These are phyloP conservation scores for Coracopsis vasa DNA, from an alignment of 2,113 vertebrate species.

Conservation along the genomic window DNA sequence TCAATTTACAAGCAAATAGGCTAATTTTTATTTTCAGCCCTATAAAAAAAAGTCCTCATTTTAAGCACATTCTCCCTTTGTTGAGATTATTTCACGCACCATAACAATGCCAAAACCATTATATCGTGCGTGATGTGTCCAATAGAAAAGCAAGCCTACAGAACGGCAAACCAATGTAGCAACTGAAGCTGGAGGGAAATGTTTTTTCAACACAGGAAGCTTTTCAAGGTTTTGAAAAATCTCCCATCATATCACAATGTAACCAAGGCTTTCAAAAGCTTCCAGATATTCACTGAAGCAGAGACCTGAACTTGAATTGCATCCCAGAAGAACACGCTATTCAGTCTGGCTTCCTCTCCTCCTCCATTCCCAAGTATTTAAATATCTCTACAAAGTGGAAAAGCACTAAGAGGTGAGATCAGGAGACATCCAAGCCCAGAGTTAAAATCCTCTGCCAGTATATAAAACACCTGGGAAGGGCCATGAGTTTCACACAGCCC, in stretches of 20 bases:
- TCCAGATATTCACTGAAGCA: conserved; percentile 23
- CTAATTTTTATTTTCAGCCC: background rate
- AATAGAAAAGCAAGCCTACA: background rate
- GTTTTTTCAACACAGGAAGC: background rate
- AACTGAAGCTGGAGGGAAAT: conserved; percentile 13
- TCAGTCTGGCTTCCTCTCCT: background rate
- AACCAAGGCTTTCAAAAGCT: conserved; percentile 32
- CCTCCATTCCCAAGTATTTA: background rate
- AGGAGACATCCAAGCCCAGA: background rate
- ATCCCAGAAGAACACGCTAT: conserved; percentile 2
- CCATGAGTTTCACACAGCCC: background rate
- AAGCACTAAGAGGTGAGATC: background rate
- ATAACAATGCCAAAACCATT: conserved; percentile 19
- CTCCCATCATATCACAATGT: conserved; percentile 8
- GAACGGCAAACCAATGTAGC: background rate
- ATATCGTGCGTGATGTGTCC: background rate
- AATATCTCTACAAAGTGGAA: background rate
- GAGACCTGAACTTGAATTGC: background rate
- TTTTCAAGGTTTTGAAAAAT: conserved; percentile 31
- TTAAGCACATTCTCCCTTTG: background rate
- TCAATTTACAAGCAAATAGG: background rate
- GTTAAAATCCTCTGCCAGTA: background rate
- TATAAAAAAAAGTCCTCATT: background rate
- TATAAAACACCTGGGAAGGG: background rate
- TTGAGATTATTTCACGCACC: background rate